Conservation (phyloP, 1,140 invertebrate genomes). For the Hyposmocoma kahamanoa region DNA sequence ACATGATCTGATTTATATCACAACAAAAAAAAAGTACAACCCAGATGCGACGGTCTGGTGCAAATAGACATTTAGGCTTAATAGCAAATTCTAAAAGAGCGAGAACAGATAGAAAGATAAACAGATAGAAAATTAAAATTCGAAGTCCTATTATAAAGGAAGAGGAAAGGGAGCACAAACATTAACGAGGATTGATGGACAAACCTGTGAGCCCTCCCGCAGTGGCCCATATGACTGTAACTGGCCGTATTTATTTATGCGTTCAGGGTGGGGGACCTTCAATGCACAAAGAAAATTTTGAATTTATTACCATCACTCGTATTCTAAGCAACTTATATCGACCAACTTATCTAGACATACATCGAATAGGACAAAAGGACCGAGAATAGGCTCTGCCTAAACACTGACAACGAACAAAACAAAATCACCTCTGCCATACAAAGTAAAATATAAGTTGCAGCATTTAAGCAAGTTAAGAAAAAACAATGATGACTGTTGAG, state of each 20-base stretch:
- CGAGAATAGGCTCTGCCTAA: conserved; percentile 17
- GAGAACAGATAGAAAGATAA: conserved; percentile 6
- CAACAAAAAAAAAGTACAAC: background rate
- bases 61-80: conserved; percentile 28
- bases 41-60: conserved; percentile 37
- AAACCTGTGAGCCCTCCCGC: conserved; percentile 73
- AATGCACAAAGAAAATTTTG: conserved; percentile 71
- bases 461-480: conserved; percentile 22
- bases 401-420: conserved; percentile 19
- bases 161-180: conserved; percentile 66
- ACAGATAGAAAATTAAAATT: conserved; percentile 17
- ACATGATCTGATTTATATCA: background rate
- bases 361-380: conserved; percentile 42
- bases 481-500: background rate
- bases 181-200: conserved; percentile 67
- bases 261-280: conserved; percentile 74
- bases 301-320: conserved; percentile 36
- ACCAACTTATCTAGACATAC: conserved; percentile 45
- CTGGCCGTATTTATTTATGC: conserved; percentile 74
- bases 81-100: conserved; percentile 26
- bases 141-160: conserved; percentile 34
- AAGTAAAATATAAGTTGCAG: conserved; percentile 18
- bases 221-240: conserved; percentile 72
- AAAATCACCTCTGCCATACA: conserved; percentile 25
- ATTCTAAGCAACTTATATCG: conserved; percentile 26